phyloP scores from a whole-genome alignment of 2,797 vertebrate species.

The Erpetoichthys calabaricus region DNA sequence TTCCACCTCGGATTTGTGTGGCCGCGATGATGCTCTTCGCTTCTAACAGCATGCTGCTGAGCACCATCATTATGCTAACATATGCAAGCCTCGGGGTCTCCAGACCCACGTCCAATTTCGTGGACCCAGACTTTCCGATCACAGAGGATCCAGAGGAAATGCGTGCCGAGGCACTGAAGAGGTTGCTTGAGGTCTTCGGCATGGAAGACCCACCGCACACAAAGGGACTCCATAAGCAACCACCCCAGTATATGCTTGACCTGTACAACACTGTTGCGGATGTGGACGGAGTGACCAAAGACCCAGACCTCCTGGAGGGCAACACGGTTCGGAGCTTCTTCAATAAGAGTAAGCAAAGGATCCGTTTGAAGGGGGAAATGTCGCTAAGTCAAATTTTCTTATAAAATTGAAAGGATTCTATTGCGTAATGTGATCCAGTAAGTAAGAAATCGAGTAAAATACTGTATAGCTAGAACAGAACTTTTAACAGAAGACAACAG shows the following conservation, averaged over 20 bases:
- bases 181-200: slow-evolving; percentile 74
- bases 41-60: not conserved
- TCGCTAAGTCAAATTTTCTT: no score
- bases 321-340: slow-evolving; percentile 83
- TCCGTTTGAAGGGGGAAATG: no score
- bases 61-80: slow-evolving; percentile 10
- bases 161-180: slow-evolving; percentile 61
- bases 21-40: no score
- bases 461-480: no score
- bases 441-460: no score
- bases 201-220: slow-evolving; percentile 63
- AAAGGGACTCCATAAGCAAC: slow-evolving; percentile 49
- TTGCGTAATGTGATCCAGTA: no score
- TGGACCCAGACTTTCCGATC: slow-evolving; percentile 25
- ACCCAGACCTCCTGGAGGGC: slow-evolving; percentile 64
- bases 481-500: no score
- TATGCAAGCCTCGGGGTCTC: slow-evolving; percentile 17
- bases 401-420: no score
- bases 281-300: slow-evolving; percentile 71
- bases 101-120: slow-evolving; percentile 27
- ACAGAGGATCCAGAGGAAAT: slow-evolving; percentile 31
- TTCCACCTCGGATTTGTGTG: no score
- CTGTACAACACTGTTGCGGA: slow-evolving; percentile 75
- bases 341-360: slow-evolving; percentile 61
- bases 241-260: slow-evolving; percentile 85